These are phyloP conservation scores for Microplitis manilae DNA, from an alignment of 2,888 invertebrate genomes.

Conservation along the genomic window DNA sequence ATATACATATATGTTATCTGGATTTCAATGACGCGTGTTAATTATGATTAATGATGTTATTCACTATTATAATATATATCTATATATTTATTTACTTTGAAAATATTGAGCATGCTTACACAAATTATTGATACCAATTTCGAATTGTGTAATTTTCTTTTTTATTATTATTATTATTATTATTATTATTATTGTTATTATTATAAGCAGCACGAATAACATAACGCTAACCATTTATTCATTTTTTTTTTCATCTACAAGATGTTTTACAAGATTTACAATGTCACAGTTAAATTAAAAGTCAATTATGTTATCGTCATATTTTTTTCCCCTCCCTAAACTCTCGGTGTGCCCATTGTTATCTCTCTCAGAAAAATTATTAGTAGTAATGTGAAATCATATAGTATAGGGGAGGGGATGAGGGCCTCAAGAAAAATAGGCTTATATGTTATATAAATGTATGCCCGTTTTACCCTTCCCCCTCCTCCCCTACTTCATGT, in stretches of 20 bases:
- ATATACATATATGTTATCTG: background rate
- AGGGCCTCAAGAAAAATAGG: no score
- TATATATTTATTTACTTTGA: background rate
- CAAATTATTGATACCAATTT: background rate
- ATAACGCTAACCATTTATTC: background rate
- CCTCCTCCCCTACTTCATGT: background rate
- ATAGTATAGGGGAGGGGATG: no score
- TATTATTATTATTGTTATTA: background rate
- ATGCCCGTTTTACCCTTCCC: no score
- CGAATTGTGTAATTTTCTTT: background rate
- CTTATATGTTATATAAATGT: no score
- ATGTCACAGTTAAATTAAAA: conserved; percentile 58
- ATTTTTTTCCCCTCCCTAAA: conserved; percentile 54
- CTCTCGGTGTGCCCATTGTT: conserved; percentile 47
- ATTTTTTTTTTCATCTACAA: background rate
- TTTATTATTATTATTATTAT: background rate
- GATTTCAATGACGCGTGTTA: background rate
- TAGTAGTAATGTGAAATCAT: background rate
- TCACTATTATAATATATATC: background rate
- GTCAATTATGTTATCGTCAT: conserved; percentile 45
- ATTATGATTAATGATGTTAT: background rate
- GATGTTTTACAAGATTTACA: background rate
- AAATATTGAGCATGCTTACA: background rate
- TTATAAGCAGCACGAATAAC: background rate
- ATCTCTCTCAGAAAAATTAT: background rate